Evolutionary conservation across 2,888 invertebrate genomes (phyloP).

Genomic region (Volucella inanis): DNA sequence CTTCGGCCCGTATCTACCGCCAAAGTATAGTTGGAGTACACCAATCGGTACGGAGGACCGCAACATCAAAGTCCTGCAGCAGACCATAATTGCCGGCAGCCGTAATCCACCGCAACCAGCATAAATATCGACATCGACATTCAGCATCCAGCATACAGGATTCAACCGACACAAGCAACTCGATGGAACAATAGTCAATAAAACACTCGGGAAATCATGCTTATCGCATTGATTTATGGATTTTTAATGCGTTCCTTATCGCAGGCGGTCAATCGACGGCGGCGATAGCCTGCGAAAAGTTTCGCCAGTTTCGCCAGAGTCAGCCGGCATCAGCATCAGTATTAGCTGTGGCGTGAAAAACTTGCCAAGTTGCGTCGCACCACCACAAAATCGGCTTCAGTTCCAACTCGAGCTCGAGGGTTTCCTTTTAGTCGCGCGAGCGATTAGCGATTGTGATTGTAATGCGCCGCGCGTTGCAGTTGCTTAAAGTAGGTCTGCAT

Average conservation of each 20-base stretch:
- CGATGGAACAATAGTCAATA: slow-evolving; percentile 82
- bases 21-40: background rate
- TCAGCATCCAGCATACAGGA: background rate
- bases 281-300: slow-evolving; percentile 75
- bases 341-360: slow-evolving; percentile 46
- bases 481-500: slow-evolving; percentile 22
- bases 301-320: slow-evolving; percentile 52
- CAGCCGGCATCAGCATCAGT: slow-evolving; percentile 12
- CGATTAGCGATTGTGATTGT: slow-evolving; percentile 68
- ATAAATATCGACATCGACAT: slow-evolving; percentile 46
- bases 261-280: slow-evolving; percentile 77
- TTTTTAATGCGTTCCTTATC: slow-evolving; percentile 84
- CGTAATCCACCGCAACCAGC: slow-evolving; percentile 71
- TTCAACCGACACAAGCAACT: background rate
- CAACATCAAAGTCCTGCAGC: slow-evolving; percentile 71
- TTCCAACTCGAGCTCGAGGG: background rate
- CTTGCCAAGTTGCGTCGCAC: slow-evolving; percentile 1
- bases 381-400: slow-evolving; percentile 1
- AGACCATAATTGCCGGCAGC: slow-evolving; percentile 71
- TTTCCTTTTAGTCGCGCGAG: slow-evolving; percentile 45
- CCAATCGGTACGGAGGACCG: slow-evolving; percentile 42
- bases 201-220: slow-evolving; percentile 83
- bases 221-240: slow-evolving; percentile 84
- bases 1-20: slow-evolving; percentile 62
- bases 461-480: slow-evolving; percentile 46